A percentile compares a stretch with the other conserved stretches of the same genome.
These are phyloP conservation scores for Danionella dracula DNA, from an alignment of 2,797 vertebrate genomes.

Conservation along the genomic window DNA sequence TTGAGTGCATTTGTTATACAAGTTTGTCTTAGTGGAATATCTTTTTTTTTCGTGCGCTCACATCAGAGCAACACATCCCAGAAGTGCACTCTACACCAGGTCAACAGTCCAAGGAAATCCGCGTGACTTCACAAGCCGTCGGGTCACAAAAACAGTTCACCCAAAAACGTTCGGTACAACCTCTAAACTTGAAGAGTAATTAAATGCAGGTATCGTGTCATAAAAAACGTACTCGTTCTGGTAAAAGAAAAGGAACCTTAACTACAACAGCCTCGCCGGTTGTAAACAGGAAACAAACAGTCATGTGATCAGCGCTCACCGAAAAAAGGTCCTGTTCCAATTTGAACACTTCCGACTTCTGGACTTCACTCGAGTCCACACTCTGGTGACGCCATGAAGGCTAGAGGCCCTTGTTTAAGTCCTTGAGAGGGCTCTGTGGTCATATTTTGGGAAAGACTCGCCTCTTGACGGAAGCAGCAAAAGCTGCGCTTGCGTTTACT, in stretches of 20 bases:
- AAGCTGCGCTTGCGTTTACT: too few relatives aligned
- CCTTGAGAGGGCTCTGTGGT: too few relatives aligned
- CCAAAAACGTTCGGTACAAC: background rate
- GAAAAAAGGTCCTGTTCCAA: too few relatives aligned
- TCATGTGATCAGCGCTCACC: constrained; percentile 67
- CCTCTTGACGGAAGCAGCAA: too few relatives aligned
- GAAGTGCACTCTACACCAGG: background rate
- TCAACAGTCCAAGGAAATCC: constrained; percentile 52
- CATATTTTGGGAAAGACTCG: too few relatives aligned
- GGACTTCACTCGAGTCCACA: too few relatives aligned
- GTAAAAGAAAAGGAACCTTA: constrained; percentile 41
- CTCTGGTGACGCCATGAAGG: too few relatives aligned
- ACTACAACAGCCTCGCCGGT: constrained; percentile 42
- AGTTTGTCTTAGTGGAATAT: background rate
- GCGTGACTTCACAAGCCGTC: constrained; percentile 58
- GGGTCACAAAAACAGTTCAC: constrained; percentile 7
- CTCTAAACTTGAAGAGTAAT: background rate
- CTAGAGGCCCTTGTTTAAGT: too few relatives aligned
- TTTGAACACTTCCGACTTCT: too few relatives aligned
- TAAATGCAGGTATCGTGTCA: background rate
- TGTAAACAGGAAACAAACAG: constrained; percentile 72
- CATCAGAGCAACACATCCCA: background rate
- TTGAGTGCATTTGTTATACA: background rate
- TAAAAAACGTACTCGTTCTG: background rate
- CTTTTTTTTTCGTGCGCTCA: background rate